Base-by-base conservation (phyloP, 2,888 invertebrate species). In the Glyphotaelius pellucidus region DNA sequence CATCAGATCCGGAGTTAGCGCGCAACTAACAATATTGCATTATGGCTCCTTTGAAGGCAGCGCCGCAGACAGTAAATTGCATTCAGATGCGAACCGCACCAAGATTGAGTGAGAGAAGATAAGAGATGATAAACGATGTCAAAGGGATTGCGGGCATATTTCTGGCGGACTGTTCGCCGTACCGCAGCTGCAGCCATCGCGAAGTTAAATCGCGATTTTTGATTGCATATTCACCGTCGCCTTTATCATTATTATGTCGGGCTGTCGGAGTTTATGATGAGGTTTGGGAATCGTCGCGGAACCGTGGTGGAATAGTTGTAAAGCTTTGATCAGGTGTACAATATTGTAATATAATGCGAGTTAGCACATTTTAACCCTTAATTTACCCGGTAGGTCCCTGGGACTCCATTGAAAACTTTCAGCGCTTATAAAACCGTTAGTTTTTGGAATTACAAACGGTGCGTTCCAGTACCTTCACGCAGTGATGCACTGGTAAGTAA, bases 51-150 rank as follows among this genome's bases (percentile, higher is more conserved):
- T 90, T 90, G 32, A 79, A 79, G 38, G 84, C 85, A 31, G 30
- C 32, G 87, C 87, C 87, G 87, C 87, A 87, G 87, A 87, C 67
- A 67, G 87, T 87, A 87, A 87, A 87, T 87, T 87, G 87, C 87
- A 87, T 87, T 87, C 87, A 92, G 92, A 93, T 93, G 93, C 67
- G 92, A 92, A 92, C 93, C 91, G 88, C 91, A 92, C 91, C 93
- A 91, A 92, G 93, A 93, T 93, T 92, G 92, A 93, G 92, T 83
- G 90, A 81, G 86, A 89, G 80, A 52, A 92, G 93, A 93, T 93
- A 91, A 90, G 52, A 35, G 67, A 52, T 52, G 87, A 87, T 87
- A 87, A 87, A 87, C 87, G 87, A 91, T 91, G 91, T 93, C 93
- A 93, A 92, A 91, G 92, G 91, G 91, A 90, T 90, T 38, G 42